phyloP scores from a whole-genome alignment of 2,797 vertebrate genomes.

The Enteromius argenteus region DNA sequence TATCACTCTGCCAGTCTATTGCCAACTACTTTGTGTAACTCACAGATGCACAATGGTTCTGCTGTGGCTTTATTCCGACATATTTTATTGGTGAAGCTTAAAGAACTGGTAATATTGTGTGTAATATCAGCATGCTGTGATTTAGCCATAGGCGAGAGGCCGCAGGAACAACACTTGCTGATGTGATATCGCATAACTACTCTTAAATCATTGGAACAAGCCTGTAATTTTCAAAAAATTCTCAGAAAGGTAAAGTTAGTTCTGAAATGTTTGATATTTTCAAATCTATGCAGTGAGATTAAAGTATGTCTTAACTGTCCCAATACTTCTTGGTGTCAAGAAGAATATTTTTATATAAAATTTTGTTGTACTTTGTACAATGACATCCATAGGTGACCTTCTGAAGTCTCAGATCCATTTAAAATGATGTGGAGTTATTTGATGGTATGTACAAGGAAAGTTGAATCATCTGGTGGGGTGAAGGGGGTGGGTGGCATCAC shows the following conservation, averaged over 20 bases:
- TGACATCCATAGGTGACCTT: slow-evolving; percentile 34
- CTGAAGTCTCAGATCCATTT: background rate
- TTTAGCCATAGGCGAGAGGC: background rate
- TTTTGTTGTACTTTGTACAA: background rate
- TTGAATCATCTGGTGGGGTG: slow-evolving; percentile 41
- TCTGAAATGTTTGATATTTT: background rate
- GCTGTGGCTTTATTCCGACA: background rate
- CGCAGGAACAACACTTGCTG: background rate
- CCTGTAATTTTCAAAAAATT: background rate
- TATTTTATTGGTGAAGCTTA: background rate
- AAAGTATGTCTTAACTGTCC: background rate
- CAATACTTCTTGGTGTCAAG: background rate
- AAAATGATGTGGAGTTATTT: slow-evolving; percentile 4
- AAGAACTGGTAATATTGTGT: background rate
- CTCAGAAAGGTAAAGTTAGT: background rate
- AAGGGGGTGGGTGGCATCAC: slow-evolving; percentile 48
- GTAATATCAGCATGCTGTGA: background rate
- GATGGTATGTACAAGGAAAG: background rate
- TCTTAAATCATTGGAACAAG: background rate
- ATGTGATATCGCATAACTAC: background rate
- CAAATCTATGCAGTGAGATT: background rate
- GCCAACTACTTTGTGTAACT: background rate
- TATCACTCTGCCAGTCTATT: background rate
- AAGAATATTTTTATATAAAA: background rate
- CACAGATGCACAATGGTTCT: background rate